A percentile compares a stretch with the other conserved stretches of the same genome.
phyloP scores from a whole-genome alignment of 2,113 vertebrate genomes.

The Rhinoderma darwinii region DNA sequence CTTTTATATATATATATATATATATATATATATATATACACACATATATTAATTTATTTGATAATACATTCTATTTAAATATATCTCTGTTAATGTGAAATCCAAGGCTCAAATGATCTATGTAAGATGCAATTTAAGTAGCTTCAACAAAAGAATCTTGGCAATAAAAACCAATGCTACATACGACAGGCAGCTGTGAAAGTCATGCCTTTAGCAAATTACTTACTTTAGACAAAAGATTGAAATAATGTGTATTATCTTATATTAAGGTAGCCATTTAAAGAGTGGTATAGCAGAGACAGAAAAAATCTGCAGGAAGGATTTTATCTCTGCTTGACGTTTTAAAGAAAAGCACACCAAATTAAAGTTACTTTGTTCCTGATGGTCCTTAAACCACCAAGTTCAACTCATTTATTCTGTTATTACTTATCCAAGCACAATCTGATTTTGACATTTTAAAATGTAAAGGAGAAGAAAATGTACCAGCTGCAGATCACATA shows the following conservation, averaged over 20 bases:
- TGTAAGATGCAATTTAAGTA: no score
- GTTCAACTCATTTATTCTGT: constrained; percentile 33
- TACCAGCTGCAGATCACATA: neutral
- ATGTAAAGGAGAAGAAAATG: constrained; percentile 16
- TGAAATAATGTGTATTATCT: neutral
- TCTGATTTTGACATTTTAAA: constrained; percentile 32
- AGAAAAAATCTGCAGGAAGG: neutral
- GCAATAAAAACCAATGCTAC: neutral
- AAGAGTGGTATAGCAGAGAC: neutral
- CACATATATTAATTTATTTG: no score
- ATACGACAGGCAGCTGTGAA: neutral
- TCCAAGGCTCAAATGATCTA: no score
- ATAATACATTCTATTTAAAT: no score
- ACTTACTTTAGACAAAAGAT: neutral
- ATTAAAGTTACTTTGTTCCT: constrained; percentile 15
- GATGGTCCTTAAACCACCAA: constrained; percentile 7
- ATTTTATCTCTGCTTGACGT: neutral
- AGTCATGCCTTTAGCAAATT: neutral
- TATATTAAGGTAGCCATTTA: neutral
- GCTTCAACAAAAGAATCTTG: no score
- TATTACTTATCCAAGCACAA: constrained; percentile 30
- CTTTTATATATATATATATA: no score
- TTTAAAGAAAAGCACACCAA: constrained; percentile 8
- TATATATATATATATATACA: no score
- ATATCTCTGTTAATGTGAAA: no score